Evolutionary conservation across 1,140 invertebrate species (phyloP), one percentile per base, ranked within the genome.

Genomic region (Grapholita molesta): DNA sequence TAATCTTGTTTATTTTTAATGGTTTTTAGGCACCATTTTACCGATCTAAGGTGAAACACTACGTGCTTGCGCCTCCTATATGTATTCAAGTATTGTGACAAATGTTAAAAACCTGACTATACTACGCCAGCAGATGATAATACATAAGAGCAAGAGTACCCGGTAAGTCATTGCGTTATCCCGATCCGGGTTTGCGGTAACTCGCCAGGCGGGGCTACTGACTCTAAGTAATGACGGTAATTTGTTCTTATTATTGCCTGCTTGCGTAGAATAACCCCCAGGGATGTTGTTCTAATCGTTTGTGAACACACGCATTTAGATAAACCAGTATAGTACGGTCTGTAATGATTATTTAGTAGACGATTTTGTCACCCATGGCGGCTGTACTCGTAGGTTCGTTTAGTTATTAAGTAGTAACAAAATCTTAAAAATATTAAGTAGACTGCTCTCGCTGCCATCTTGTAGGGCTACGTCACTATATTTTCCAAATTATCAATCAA

Each of bases 221-320:
- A 61, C 55, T 61, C 53, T 61, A 61, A 61, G 55, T 61, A 61
- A 61, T 61, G 55, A 28, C 55, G 55, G 55, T n/a, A 61, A 61
- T 61, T 61, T 61, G 55, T 61, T 61, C 55, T 61, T 61, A 61
- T 61, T 61, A 61, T 61, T 61, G 55, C 55, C 55, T 28, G 55
- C 55, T 61, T 28, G 55, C 55, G 24, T 21, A 61, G 55, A 61
- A 61, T 28, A 61, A 28, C 28, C 12, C 55, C 55, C n/a, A 8
- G 42, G 42, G 42, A 48, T 48, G 42, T 30, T 7, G 28, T 48
- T 48, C 42, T 32, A 30, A 30, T 61, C 25, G 55, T 25, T 61
- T 61, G 8, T 25, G 25, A 28, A 48, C 1, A 9, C 35, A 48
- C 15, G 18, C 3, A n/a, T 21, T 48, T 2, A 7, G 15, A n/a